Conservation (phyloP, 2,888 invertebrate genomes). For the Leucania comma region DNA sequence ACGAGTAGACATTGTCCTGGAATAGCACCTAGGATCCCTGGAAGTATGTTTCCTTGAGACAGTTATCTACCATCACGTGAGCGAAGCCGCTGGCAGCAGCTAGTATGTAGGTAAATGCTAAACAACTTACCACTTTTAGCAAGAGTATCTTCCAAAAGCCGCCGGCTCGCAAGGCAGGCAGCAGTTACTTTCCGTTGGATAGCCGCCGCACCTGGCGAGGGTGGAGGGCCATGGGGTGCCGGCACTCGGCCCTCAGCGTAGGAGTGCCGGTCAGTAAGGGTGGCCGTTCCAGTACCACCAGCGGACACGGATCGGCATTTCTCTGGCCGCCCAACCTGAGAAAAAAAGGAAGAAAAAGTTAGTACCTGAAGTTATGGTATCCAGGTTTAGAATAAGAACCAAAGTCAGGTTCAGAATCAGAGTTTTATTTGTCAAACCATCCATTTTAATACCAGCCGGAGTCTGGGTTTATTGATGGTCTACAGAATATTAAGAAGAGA, state of each 20-base stretch:
- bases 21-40: no score
- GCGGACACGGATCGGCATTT: constrained; percentile 83
- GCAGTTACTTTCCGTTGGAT: constrained; percentile 81
- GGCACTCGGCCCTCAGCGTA: constrained; percentile 84
- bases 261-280: constrained; percentile 78
- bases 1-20: no score
- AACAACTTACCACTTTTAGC: constrained; percentile 87
- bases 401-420: no score
- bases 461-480: background rate
- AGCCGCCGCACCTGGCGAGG: constrained; percentile 83
- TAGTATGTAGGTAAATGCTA: no score
- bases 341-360: constrained; percentile 45
- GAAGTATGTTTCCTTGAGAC: no score
- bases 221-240: constrained; percentile 84
- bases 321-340: constrained; percentile 82
- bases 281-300: constrained; percentile 72
- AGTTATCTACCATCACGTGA: no score
- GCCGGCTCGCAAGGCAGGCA: constrained; percentile 91
- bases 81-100: no score
- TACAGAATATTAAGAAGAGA: background rate
- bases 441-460: background rate
- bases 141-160: constrained; percentile 93
- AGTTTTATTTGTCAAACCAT: background rate
- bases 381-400: no score
- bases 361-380: background rate